Percentiles rank a stretch among this genome's conserved stretches.
Evolutionary conservation across 2,888 invertebrate species (phyloP).

Genomic region (Cephalotes varians): DNA sequence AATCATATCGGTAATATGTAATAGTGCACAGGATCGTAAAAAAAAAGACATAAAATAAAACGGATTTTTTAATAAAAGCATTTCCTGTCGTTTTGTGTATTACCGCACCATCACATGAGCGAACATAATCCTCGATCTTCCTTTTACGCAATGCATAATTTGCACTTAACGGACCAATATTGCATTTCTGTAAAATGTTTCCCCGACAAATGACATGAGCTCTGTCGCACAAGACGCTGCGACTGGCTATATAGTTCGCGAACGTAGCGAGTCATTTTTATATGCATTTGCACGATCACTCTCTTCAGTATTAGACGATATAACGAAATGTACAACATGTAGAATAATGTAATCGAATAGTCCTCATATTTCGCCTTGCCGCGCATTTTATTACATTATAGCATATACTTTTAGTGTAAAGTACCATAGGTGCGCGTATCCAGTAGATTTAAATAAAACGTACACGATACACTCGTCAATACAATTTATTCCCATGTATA

Average conservation of each 20-base stretch:
- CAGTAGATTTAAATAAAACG: constrained; percentile 27
- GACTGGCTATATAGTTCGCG: constrained; percentile 41
- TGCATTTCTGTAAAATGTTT: constrained; percentile 21
- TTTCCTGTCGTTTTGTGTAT: constrained; percentile 50
- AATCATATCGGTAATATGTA: constrained; percentile 73
- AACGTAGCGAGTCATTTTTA: constrained; percentile 50
- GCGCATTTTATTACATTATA: constrained; percentile 24
- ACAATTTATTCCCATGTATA: neutral
- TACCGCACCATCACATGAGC: constrained; percentile 35
- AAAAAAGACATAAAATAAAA: constrained; percentile 77
- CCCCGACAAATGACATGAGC: constrained; percentile 50
- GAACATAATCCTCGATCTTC: constrained; percentile 50
- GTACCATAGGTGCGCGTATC: neutral
- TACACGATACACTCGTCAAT: neutral
- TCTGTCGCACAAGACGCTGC: constrained; percentile 63
- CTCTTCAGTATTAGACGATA: neutral
- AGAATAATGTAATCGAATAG: constrained; percentile 11
- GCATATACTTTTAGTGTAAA: constrained; percentile 22
- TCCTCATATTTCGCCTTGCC: neutral
- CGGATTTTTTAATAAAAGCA: constrained; percentile 78
- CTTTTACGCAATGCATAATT: constrained; percentile 20
- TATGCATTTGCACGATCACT: constrained; percentile 45
- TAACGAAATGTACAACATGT: constrained; percentile 8
- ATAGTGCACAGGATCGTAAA: constrained; percentile 77
- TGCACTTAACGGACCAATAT: constrained; percentile 19